Percentiles rank a stretch among this genome's conserved stretches.
phyloP scores from a whole-genome alignment of 53 echinoderm and acorn worm species.

The Astropecten irregularis region DNA sequence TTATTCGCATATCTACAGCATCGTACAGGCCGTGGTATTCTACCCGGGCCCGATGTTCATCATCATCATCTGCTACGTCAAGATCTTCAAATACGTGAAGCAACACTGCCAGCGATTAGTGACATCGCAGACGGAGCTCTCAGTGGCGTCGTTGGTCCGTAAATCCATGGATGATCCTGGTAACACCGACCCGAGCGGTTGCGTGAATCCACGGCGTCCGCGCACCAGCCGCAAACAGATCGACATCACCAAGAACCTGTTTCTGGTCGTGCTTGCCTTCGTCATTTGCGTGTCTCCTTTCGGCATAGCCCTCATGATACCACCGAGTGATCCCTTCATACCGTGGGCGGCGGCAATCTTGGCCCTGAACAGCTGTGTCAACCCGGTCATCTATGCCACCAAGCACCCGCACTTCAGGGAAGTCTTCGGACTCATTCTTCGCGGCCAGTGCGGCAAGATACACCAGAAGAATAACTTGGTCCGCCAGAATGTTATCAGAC shows the following conservation, averaged over 20 bases:
- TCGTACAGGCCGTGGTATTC: conserved; percentile 50
- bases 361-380: conserved; percentile 80
- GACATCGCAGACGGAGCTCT: conserved; percentile 31
- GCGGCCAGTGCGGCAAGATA: conserved; percentile 62
- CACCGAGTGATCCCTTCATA: conserved; percentile 82
- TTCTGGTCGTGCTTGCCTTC: conserved; percentile 87
- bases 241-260: conserved; percentile 84
- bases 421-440: conserved; percentile 75
- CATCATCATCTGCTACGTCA: conserved; percentile 62
- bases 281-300: conserved; percentile 83
- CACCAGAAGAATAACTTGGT: neutral
- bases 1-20: conserved; percentile 59
- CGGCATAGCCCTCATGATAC: conserved; percentile 79
- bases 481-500: neutral
- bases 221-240: conserved; percentile 65
- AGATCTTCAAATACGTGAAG: conserved; percentile 60
- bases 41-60: conserved; percentile 58
- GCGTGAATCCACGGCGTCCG: conserved; percentile 25
- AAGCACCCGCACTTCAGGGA: conserved; percentile 90
- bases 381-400: conserved; percentile 90
- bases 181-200: neutral
- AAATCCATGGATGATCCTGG: neutral
- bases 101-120: conserved; percentile 59
- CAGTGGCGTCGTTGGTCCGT: conserved; percentile 9
- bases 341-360: conserved; percentile 90